Conservation (phyloP, 1,140 invertebrate genomes). For the Rhynchophorus ferrugineus region DNA sequence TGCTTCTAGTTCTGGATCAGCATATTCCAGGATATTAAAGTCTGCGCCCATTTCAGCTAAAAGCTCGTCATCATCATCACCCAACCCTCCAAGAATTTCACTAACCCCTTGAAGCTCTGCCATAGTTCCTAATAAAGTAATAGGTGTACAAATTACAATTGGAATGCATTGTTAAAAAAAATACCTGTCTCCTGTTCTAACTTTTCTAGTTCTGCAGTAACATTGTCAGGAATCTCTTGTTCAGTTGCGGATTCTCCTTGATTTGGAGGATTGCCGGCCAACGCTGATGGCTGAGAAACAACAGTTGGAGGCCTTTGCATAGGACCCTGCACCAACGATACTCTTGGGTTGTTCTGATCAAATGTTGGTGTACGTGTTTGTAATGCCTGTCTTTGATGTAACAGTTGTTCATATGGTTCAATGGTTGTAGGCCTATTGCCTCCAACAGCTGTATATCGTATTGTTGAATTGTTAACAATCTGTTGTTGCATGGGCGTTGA, state of each 20-base stretch:
- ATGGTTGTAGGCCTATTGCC: conserved; percentile 24
- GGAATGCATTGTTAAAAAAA: not conserved
- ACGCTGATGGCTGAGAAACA: conserved; percentile 1
- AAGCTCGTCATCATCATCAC: conserved; percentile 81
- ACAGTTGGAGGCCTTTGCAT: conserved; percentile 2
- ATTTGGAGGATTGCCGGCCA: conserved; percentile 24
- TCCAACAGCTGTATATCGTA: conserved; percentile 20
- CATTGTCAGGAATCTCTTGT: conserved; percentile 69
- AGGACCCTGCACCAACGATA: not conserved
- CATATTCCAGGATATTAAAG: conserved; percentile 93
- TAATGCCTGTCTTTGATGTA: conserved; percentile 26
- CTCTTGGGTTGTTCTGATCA: conserved; percentile 8
- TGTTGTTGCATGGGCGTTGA: conserved; percentile 24
- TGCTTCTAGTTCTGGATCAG: conserved; percentile 86
- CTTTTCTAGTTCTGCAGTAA: conserved; percentile 70
- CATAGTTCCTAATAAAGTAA: conserved; percentile 46
- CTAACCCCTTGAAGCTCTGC: conserved; percentile 65
- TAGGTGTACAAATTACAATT: not conserved
- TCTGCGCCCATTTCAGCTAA: conserved; percentile 86
- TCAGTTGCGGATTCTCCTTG: conserved; percentile 33
- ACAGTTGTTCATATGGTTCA: conserved; percentile 34
- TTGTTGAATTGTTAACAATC: conserved; percentile 18
- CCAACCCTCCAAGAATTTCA: conserved; percentile 71
- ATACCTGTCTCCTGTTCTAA: conserved; percentile 56
- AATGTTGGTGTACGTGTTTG: conserved; percentile 20